phyloP scores from a whole-genome alignment of 2,113 vertebrate species.

The Rattus rattus region DNA sequence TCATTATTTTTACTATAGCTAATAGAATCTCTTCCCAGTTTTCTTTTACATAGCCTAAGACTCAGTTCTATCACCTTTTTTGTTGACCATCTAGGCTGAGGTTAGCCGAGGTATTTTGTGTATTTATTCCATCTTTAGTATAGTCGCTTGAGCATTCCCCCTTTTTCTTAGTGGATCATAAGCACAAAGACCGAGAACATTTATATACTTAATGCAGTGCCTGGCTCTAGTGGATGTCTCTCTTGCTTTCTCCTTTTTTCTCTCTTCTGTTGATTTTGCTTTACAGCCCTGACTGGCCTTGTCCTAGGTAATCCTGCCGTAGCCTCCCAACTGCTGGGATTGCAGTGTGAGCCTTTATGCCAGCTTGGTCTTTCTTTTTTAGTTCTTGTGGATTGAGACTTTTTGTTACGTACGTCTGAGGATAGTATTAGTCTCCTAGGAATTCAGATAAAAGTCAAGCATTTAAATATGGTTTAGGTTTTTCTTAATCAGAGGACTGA shows the following conservation, averaged over 20 bases:
- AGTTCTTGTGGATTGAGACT: slow-evolving; percentile 13
- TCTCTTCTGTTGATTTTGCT: not conserved
- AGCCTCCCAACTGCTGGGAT: not conserved
- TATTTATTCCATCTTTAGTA: not conserved
- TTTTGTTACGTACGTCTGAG: slow-evolving; percentile 34
- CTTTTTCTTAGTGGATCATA: not conserved
- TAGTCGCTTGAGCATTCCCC: not conserved
- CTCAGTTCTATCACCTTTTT: not conserved
- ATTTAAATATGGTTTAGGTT: not conserved
- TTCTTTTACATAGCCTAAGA: not conserved
- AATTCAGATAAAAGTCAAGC: not conserved
- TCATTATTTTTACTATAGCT: not conserved
- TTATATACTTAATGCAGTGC: not conserved
- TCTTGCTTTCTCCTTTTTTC: not conserved
- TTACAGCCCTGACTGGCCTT: not conserved
- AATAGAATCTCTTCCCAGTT: not conserved
- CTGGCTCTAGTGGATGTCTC: not conserved
- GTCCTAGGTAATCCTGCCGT: not conserved
- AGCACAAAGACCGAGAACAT: not conserved
- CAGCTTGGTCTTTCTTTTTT: not conserved
- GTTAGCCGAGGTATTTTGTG: not conserved
- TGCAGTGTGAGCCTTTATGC: not conserved
- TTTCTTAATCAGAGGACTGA: not conserved
- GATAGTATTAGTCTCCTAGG: not conserved
- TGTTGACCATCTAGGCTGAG: not conserved